Conservation (phyloP, 2,113 vertebrate genomes). For the Phodopus roborovskii region DNA sequence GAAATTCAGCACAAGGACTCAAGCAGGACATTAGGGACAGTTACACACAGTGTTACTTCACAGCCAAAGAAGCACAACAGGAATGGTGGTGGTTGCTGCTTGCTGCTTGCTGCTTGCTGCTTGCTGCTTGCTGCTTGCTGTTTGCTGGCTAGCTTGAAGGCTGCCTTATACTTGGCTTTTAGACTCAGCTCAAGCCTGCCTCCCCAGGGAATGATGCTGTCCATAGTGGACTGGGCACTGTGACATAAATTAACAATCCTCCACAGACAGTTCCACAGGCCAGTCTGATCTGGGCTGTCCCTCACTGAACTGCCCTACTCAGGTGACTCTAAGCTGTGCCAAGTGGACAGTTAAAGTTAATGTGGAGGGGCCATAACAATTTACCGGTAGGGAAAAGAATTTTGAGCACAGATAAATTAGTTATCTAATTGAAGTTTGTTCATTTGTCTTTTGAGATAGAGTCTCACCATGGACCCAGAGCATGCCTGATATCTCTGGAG, state of each 20-base stretch:
- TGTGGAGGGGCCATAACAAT: neutral
- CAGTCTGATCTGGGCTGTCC: neutral
- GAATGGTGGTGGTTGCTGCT: neutral
- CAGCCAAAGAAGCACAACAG: neutral
- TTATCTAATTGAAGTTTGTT: slow-evolving; percentile 25
- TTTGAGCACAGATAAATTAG: slow-evolving; percentile 36
- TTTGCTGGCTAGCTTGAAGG: neutral
- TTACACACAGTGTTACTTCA: neutral
- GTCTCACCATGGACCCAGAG: neutral
- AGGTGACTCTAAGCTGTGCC: neutral
- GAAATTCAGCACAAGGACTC: neutral
- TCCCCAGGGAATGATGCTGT: neutral
- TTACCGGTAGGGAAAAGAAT: neutral
- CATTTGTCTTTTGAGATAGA: neutral
- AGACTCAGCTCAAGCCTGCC: neutral
- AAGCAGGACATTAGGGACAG: neutral
- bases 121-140: neutral
- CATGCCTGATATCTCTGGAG: neutral
- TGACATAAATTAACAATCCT: neutral
- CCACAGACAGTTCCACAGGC: neutral
- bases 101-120: neutral
- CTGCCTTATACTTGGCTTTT: neutral
- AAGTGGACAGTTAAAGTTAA: neutral
- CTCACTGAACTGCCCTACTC: neutral
- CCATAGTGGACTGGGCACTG: neutral